Conservation (phyloP, 2,888 invertebrate species). For the Caenorhabditis macrosperma region DNA sequence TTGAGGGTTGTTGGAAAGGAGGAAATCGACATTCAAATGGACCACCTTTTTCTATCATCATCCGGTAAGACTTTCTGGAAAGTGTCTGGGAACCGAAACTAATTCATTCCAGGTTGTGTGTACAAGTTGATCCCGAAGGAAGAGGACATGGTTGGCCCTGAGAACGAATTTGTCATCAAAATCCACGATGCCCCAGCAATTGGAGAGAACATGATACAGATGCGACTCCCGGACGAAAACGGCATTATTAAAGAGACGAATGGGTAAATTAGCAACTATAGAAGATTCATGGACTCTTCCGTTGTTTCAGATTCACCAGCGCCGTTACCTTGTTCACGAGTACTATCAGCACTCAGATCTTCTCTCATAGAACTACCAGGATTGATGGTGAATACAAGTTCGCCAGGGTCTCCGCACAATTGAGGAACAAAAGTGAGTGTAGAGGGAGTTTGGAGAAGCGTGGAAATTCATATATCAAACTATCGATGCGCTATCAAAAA, state of each 20-base stretch:
- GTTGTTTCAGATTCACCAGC: background rate
- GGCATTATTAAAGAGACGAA: background rate
- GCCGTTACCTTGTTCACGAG: background rate
- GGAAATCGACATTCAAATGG: slow-evolving; percentile 13
- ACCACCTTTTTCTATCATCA: background rate
- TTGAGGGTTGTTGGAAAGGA: background rate
- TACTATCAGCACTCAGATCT: background rate
- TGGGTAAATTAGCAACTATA: background rate
- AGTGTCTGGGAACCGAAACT: background rate
- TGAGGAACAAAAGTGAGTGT: too few relatives aligned
- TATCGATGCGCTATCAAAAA: too few relatives aligned
- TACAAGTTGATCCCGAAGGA: background rate
- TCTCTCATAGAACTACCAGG: slow-evolving; percentile 1
- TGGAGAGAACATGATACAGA: background rate
- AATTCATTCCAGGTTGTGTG: slow-evolving; percentile 18
- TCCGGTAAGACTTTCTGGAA: slow-evolving; percentile 1
- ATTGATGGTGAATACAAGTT: background rate
- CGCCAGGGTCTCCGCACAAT: slow-evolving; percentile 15
- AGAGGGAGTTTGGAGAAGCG: too few relatives aligned
- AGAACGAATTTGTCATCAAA: slow-evolving; percentile 12
- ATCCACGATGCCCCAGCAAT: background rate
- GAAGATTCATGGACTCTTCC: background rate
- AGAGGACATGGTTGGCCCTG: background rate
- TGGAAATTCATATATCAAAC: too few relatives aligned
- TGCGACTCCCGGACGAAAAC: background rate